Base-by-base conservation (phyloP, 2,113 vertebrate species). In the Paraplagusia blochii region DNA sequence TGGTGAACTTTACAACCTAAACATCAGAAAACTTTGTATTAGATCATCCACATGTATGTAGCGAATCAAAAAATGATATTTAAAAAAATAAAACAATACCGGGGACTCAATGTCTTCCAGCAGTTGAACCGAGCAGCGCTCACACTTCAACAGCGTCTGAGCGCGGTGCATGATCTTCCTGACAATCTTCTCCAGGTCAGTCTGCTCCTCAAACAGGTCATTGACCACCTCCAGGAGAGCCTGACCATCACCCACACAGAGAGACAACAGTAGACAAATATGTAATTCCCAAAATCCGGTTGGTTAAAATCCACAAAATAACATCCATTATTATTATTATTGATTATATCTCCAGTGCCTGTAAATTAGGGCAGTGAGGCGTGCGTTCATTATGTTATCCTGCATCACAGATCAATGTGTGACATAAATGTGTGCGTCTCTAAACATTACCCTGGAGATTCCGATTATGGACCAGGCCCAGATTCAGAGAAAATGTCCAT, bases 81-180 rank as follows among this genome's bases (percentile, higher is more conserved):
- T 49, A 45, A 72, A 63, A 57, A 60, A 38, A 52, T n/a, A 45
- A 72, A 66, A 57, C 48, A 29, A 52, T 92, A 99, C 95, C 75
- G 95, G 95, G 60, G 97, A 99, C 53, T 97, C 95, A 0, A 98
- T 98, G 85, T 99, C 95, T 85, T 99, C 97, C 59, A 99, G 88
- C 55, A 99, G 89, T 72, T 97, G 92, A 29, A 99, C 97, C 11
- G 96, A 99, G 76, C 97, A 99, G 54, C 94, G 93, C 52, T 99
- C 97, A 73, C 97, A 99, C 87, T 98, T 96, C 52, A 99, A 81
- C 53, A 99, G 87, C 9, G 95, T 96, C 89, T 99, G 97, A 44
- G 97, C 96, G 16, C 97, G 94, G 78, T 97, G 95, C 97, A 99
- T 99, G 77, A 99, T 99, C 91, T 99, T 99, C 88, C 94, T 93